phyloP scores from a whole-genome alignment of 2,888 invertebrate species.

The Hanleya hanleyi region DNA sequence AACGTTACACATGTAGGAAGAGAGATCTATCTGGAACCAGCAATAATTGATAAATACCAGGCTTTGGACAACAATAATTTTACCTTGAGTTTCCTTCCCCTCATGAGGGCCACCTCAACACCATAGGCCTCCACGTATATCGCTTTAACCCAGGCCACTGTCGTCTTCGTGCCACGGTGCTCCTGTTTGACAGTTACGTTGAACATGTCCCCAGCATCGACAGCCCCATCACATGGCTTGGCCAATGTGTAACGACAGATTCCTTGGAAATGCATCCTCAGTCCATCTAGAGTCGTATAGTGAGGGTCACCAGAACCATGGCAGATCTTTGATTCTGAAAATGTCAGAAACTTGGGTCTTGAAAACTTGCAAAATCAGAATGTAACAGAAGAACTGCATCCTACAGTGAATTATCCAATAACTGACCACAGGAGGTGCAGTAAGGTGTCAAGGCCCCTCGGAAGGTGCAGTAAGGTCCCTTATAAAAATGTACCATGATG shows the following conservation, averaged over 20 bases:
- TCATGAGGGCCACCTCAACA: neutral
- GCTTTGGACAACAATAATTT: too few species aligned
- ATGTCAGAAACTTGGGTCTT: too few species aligned
- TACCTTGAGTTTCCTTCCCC: neutral
- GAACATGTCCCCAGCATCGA: neutral
- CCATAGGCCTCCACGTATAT: constrained; percentile 1
- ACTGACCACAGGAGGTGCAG: too few species aligned
- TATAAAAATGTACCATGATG: too few species aligned
- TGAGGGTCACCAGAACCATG: neutral
- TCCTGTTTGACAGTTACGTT: neutral
- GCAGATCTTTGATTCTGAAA: neutral
- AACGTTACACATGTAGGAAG: too few species aligned
- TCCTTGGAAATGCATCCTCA: neutral
- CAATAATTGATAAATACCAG: too few species aligned
- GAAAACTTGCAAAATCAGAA: too few species aligned
- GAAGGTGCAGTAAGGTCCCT: too few species aligned
- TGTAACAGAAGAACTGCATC: too few species aligned
- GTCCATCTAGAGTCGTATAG: neutral
- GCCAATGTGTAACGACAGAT: neutral
- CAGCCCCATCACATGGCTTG: neutral
- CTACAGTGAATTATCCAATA: too few species aligned
- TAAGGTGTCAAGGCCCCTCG: too few species aligned
- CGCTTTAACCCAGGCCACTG: neutral
- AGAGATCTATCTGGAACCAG: too few species aligned
- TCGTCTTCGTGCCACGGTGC: neutral